Conservation (phyloP, 1,140 invertebrate genomes). For the Drosophila ercepeae region DNA sequence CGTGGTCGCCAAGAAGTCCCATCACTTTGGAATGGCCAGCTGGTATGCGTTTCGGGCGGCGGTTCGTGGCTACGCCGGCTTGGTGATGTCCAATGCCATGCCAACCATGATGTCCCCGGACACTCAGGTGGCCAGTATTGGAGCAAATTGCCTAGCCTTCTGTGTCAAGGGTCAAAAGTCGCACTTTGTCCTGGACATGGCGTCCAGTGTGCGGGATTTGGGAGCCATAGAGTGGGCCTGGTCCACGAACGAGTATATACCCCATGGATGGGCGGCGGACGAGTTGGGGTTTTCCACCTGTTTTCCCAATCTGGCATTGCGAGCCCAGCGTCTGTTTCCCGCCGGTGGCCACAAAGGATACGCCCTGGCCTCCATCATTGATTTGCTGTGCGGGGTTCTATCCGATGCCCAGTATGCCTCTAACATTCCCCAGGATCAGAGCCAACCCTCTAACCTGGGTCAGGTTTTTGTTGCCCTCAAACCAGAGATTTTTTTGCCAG, state of each 20-base stretch:
- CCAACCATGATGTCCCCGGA: constrained; percentile 93
- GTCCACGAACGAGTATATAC: constrained; percentile 88
- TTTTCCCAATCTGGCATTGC: constrained; percentile 87
- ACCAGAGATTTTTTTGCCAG: constrained; percentile 37
- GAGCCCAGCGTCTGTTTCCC: constrained; percentile 89
- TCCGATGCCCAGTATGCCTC: constrained; percentile 47
- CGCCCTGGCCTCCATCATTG: constrained; percentile 93
- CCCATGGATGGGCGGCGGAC: constrained; percentile 92
- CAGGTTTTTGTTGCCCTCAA: constrained; percentile 48
- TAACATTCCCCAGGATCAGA: constrained; percentile 16
- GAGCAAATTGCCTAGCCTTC: constrained; percentile 93
- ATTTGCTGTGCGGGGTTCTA: constrained; percentile 86
- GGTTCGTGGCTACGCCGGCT: constrained; percentile 90
- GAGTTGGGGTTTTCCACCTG: constrained; percentile 87
- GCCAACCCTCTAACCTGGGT: constrained; percentile 30
- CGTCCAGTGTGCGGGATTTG: constrained; percentile 89
- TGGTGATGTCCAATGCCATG: constrained; percentile 96
- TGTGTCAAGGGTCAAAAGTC: constrained; percentile 88
- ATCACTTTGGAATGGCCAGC: constrained; percentile 88
- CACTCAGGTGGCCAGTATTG: constrained; percentile 89
- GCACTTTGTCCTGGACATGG: constrained; percentile 96
- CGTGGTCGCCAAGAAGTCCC: constrained; percentile 89
- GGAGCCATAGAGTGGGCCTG: constrained; percentile 90
- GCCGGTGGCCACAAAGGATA: constrained; percentile 96
- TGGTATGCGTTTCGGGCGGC: constrained; percentile 92